Percentiles rank a stretch among this genome's conserved stretches.
phyloP scores from a whole-genome alignment of 2,888 invertebrate genomes.

The Euproctis similis region DNA sequence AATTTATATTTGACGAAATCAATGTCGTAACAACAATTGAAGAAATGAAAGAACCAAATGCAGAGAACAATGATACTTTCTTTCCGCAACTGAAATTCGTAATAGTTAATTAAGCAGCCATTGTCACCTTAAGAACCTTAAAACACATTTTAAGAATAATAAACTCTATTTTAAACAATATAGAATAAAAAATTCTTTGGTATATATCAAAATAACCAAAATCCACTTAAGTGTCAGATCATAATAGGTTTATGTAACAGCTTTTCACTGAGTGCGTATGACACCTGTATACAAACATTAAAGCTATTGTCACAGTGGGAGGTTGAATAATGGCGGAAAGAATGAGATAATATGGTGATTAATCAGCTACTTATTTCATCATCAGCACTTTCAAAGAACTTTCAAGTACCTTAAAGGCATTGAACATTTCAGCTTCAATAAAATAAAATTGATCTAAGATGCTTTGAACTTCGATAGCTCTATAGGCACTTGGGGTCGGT shows the following conservation, averaged over 20 bases:
- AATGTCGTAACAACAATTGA: too few species aligned
- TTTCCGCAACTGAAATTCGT: slow-evolving; percentile 1
- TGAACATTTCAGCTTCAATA: too few species aligned
- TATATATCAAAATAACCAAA: slow-evolving; percentile 7
- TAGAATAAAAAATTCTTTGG: slow-evolving; percentile 4
- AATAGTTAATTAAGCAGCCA: slow-evolving; percentile 3
- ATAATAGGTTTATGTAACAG: slow-evolving; percentile 43
- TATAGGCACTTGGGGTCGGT: too few species aligned
- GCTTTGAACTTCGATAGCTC: too few species aligned
- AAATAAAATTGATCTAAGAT: too few species aligned
- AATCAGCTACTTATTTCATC: slow-evolving; percentile 39
- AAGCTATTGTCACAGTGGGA: slow-evolving; percentile 31
- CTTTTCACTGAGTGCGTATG: slow-evolving; percentile 42
- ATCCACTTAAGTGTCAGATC: slow-evolving; percentile 23
- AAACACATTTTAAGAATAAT: not conserved
- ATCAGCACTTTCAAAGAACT: slow-evolving; percentile 18
- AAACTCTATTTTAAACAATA: slow-evolving; percentile 2
- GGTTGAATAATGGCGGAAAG: slow-evolving; percentile 27
- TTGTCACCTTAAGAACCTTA: slow-evolving; percentile 2
- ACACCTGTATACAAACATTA: slow-evolving; percentile 25
- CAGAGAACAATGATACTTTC: slow-evolving; percentile 3
- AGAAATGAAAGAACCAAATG: too few species aligned
- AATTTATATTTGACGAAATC: too few species aligned
- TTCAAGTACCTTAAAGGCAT: slow-evolving; percentile 1
- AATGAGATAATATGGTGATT: slow-evolving; percentile 41